Conservation (phyloP, 2,113 vertebrate genomes). For the Zosterops pallidus region DNA sequence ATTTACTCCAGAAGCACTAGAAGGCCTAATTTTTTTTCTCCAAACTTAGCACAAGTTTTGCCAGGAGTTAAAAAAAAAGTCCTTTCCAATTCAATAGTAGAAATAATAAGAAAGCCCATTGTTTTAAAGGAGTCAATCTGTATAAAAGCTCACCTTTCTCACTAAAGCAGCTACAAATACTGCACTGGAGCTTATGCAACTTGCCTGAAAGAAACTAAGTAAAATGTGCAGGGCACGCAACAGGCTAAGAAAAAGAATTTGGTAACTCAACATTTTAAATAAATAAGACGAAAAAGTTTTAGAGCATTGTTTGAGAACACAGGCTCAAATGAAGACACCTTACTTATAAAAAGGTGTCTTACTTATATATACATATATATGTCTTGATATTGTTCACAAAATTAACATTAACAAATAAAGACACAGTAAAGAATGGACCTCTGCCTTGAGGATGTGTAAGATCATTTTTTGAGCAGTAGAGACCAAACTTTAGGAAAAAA, state of each 20-base stretch:
- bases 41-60: not conserved
- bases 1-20: not conserved
- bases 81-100: not conserved
- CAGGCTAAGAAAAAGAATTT: not conserved
- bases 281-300: constrained; percentile 40
- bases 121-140: not conserved
- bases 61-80: not conserved
- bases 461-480: not conserved
- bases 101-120: not conserved
- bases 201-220: constrained; percentile 22
- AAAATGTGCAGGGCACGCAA: not conserved
- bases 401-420: not conserved
- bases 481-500: not conserved
- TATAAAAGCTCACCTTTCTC: not conserved
- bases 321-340: not conserved
- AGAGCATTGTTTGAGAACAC: not conserved
- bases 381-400: not conserved
- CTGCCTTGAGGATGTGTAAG: not conserved
- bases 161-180: not conserved
- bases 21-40: not conserved
- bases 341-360: not conserved
- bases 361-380: not conserved
- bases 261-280: not conserved
- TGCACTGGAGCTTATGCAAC: not conserved
- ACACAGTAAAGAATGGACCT: not conserved